Evolutionary conservation across 2,888 invertebrate genomes (phyloP).

Genomic region (Drosophila ezoana): DNA sequence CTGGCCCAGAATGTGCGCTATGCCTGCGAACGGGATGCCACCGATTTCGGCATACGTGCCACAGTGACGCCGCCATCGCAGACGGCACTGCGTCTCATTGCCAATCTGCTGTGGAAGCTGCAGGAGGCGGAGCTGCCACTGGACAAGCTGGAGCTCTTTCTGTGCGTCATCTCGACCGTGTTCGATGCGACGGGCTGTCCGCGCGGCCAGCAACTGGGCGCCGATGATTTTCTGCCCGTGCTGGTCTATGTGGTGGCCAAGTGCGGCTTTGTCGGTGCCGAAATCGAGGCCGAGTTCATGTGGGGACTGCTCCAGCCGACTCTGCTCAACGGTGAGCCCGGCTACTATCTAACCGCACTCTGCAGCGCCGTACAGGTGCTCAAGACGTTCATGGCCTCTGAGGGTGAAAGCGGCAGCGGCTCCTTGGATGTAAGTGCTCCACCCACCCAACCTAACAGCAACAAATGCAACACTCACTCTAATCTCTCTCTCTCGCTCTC

Average conservation of each 20-base stretch:
- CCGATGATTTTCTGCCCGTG: conserved; percentile 95
- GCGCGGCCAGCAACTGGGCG: conserved; percentile 87
- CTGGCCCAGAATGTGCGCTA: conserved; percentile 86
- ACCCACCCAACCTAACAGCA: background rate
- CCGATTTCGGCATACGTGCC: conserved; percentile 85
- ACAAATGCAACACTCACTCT: background rate
- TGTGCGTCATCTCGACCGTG: conserved; percentile 95
- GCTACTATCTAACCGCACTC: conserved; percentile 96
- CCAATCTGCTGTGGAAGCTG: conserved; percentile 91
- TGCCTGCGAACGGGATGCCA: conserved; percentile 82
- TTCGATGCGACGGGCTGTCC: conserved; percentile 88
- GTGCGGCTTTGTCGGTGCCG: conserved; percentile 95
- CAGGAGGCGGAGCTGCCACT: conserved; percentile 96
- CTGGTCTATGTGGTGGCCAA: conserved; percentile 96
- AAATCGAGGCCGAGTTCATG: conserved; percentile 98
- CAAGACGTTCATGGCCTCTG: conserved; percentile 85
- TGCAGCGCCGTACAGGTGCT: conserved; percentile 92
- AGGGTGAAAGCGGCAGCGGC: conserved; percentile 83
- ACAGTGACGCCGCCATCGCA: conserved; percentile 92
- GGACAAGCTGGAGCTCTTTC: conserved; percentile 95
- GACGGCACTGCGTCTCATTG: conserved; percentile 90
- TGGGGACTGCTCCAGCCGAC: conserved; percentile 96
- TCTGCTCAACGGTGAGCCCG: conserved; percentile 95
- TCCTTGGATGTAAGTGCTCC: conserved; percentile 83
- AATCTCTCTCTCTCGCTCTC: background rate